phyloP scores from a whole-genome alignment of 2,888 invertebrate species.

The Apotomis betuletana region DNA sequence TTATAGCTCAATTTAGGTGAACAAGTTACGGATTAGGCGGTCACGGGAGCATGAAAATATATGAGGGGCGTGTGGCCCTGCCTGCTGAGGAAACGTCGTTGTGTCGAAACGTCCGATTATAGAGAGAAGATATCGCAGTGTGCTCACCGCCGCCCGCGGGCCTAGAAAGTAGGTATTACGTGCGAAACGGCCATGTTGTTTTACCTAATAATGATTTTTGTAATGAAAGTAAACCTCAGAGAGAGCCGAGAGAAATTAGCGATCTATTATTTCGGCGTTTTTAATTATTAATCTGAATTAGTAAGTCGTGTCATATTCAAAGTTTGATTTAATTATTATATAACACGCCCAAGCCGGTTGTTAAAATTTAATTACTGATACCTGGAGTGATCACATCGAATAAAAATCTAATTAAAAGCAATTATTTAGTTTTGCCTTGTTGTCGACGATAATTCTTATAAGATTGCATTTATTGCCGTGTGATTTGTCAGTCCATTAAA shows the following conservation, averaged over 20 bases:
- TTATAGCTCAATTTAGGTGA: constrained; percentile 60
- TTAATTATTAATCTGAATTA: constrained; percentile 18
- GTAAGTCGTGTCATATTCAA: constrained; percentile 17
- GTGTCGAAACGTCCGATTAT: constrained; percentile 54
- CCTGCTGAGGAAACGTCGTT: constrained; percentile 50
- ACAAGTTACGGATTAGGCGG: constrained; percentile 59
- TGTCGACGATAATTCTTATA: not conserved
- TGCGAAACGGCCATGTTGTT: constrained; percentile 45
- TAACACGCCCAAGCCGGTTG: constrained; percentile 15
- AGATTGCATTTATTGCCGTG: constrained; percentile 13
- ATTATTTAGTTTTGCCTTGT: constrained; percentile 12
- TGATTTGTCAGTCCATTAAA: constrained; percentile 23
- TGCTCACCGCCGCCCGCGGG: constrained; percentile 28
- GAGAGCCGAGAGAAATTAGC: constrained; percentile 44
- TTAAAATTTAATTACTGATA: constrained; percentile 21
- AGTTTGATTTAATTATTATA: constrained; percentile 40
- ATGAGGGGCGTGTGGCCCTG: constrained; percentile 54
- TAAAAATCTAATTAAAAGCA: not conserved
- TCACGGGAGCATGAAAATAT: constrained; percentile 70
- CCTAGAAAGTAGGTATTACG: constrained; percentile 50
- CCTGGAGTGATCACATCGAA: constrained; percentile 9
- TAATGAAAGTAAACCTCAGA: constrained; percentile 41
- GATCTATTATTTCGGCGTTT: constrained; percentile 25
- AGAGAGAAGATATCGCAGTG: constrained; percentile 44
- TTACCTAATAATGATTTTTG: constrained; percentile 39